Conservation (phyloP, 2,113 vertebrate genomes). For the Synchiropus splendidus region DNA sequence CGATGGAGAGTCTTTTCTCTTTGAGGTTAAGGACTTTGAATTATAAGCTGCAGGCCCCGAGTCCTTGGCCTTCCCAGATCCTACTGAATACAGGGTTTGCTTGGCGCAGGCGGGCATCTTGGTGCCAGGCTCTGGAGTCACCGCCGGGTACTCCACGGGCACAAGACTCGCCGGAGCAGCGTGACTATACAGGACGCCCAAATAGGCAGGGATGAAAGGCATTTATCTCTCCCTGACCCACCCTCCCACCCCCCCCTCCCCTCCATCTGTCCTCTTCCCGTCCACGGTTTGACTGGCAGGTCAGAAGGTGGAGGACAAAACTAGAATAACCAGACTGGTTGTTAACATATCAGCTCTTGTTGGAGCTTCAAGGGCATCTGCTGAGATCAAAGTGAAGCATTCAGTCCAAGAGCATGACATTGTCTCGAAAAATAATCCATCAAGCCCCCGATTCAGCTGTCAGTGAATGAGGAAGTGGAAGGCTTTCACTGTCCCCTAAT, state of each 20-base stretch:
- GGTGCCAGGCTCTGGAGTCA: constrained; percentile 53
- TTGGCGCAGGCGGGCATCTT: constrained; percentile 43
- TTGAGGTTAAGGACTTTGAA: constrained; percentile 63
- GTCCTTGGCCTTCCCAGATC: constrained; percentile 52
- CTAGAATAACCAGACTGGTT: constrained; percentile 43
- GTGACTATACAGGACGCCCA: constrained; percentile 37
- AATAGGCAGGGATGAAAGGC: constrained; percentile 47
- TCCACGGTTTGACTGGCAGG: constrained; percentile 35
- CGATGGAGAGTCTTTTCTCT: constrained; percentile 56
- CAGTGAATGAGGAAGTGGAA: constrained; percentile 53
- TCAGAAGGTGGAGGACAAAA: constrained; percentile 43
- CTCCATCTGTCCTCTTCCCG: constrained; percentile 18
- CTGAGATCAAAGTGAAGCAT: constrained; percentile 55
- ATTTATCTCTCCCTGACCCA: constrained; percentile 30
- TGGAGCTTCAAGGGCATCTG: constrained; percentile 47
- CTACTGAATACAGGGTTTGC: constrained; percentile 56
- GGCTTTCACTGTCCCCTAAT: constrained; percentile 51
- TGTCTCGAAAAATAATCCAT: constrained; percentile 54
- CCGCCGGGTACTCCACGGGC: constrained; percentile 44
- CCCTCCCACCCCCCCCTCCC: constrained; percentile 11
- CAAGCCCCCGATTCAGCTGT: constrained; percentile 52
- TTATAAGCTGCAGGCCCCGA: constrained; percentile 52
- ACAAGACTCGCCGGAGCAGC: constrained; percentile 37
- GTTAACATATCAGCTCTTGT: constrained; percentile 59
- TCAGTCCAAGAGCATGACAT: constrained; percentile 49